Base-by-base conservation (phyloP, 2,888 invertebrate species). In the Holacanthella duospinosa region DNA sequence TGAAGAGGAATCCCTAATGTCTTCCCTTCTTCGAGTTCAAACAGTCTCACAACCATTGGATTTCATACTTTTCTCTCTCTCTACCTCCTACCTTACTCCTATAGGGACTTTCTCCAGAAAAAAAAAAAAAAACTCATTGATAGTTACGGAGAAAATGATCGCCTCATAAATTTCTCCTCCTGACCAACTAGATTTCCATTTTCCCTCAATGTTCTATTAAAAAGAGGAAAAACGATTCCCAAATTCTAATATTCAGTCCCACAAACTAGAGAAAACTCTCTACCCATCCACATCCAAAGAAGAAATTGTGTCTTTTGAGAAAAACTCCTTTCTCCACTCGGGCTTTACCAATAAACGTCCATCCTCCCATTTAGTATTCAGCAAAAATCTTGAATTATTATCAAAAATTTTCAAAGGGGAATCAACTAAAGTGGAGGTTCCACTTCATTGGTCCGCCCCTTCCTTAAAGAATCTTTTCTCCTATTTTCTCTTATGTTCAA, bases 351-450 rank as follows among this genome's bases (percentile, higher is more conserved):
- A 60, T 64, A 66, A 63, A 66, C 28, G 63, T 63, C 66, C 63
- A 59, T 55, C 29, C 43, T 56, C 29, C 64, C 66, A 57, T 66
- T 66, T 64, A 64, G 60, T 65, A 67, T 65, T 67, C 63, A 65
- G 63, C 59, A 61, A 59, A 61, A 65, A 62, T 21, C 48, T 48
- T 48, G 48, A 48, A 21, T 48, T 48, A 48, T 48, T 48, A 48
- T 21, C 12, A 36, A 36, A 48, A 48, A n/a, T 16, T 48, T n/a
- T 48, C 48, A 48, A 48, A 36, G 36, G 36, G 16, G 16, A 36
- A 36, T 36, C 36, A 36, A 36, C 36, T 36, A 36, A 53, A 9
- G 9, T 53, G 16, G 24, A n/a, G 16, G 26, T 43, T 43, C 26
- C 43, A 19, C 36, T 29, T 43, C 61, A 55, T 61, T 36, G 36